Base-by-base conservation (phyloP, 2,113 vertebrate species). In the Mixornis gularis region DNA sequence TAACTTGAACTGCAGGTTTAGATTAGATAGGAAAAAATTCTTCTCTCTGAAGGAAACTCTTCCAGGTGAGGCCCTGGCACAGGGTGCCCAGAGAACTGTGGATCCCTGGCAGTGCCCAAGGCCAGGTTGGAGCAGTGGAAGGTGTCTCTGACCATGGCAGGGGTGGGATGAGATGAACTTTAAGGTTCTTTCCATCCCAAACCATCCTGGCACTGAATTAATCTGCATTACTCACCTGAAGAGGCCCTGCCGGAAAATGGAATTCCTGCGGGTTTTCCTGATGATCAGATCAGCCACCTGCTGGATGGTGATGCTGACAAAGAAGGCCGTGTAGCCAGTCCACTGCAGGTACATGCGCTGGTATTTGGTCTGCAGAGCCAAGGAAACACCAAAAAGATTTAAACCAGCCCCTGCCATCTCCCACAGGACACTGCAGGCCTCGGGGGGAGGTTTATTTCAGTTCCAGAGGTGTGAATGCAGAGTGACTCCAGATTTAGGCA, bases 281-380 rank as follows among this genome's bases (percentile, higher is more conserved):
- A 98, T 98, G 85, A 98, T 97, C 79, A 98, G 80, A 51, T 98
- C 98, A 13, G 98, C 98, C 71, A 98, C 97, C 87, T 98, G 98
- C 81, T 98, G 96, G 56, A 98, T 90, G 48, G 98, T 97, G 92
- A 98, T 98, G 94, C 96, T 98, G 86, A 98, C 93, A n/a, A 98
- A 98, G 87, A 98, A 98, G 65, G 97, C 97, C 0, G 98, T 98
- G n/a, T 98, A 98, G 38, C 97, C 97, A 0, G 59, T 98, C 96
- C 96, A 98, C 79, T 98, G 97, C 16, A 98, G 79, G 72, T 97
- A 96, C 4, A 13, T 85, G 77, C 98, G 95, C 94, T 98, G 97
- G 78, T 95, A 87, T 5, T 94, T 94, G 2, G 98, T 98, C 98
- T 98, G 95, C 32, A 65, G 84, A 65, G 73, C 24, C 10, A n/a